Percentiles rank a stretch among this genome's conserved stretches.
Conservation (phyloP, 2,888 invertebrate species). For the Drosophila leonis region DNA sequence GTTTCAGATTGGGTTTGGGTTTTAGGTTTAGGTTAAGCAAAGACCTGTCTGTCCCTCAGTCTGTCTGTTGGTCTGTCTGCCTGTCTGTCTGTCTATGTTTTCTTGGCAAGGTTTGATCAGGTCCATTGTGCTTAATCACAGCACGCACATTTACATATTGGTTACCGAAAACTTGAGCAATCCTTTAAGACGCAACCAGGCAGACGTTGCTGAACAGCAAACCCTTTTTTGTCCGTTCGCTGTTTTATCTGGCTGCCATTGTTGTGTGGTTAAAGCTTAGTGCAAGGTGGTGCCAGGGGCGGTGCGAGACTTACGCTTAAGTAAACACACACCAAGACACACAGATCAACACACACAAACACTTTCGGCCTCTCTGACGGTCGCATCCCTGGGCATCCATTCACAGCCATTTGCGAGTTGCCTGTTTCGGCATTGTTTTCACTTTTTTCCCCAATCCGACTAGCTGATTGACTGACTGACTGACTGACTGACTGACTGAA, state of each 20-base stretch:
- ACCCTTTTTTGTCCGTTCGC: slow-evolving; percentile 59
- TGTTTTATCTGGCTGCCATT: slow-evolving; percentile 48
- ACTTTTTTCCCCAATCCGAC: slow-evolving; percentile 59
- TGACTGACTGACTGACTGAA: slow-evolving; percentile 19
- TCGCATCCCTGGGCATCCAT: slow-evolving; percentile 65
- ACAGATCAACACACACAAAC: slow-evolving; percentile 48
- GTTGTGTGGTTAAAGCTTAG: slow-evolving; percentile 69
- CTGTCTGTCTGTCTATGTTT: slow-evolving; percentile 16
- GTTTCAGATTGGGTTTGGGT: slow-evolving; percentile 42
- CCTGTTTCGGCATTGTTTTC: slow-evolving; percentile 71
- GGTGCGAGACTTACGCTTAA: slow-evolving; percentile 73
- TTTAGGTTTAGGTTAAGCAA: slow-evolving; percentile 58
- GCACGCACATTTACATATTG: slow-evolving; percentile 82
- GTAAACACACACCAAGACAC: slow-evolving; percentile 72
- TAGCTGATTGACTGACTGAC: slow-evolving; percentile 22
- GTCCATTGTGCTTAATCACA: slow-evolving; percentile 79
- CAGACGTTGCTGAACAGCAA: slow-evolving; percentile 27
- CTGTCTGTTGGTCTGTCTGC: background rate
- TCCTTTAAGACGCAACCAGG: slow-evolving; percentile 71
- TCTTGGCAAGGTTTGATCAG: slow-evolving; percentile 29
- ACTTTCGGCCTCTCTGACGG: slow-evolving; percentile 36
- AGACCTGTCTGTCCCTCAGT: slow-evolving; percentile 20
- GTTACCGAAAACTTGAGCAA: slow-evolving; percentile 81
- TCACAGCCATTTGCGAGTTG: slow-evolving; percentile 64
- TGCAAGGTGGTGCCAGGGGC: slow-evolving; percentile 26